Evolutionary conservation across 2,797 vertebrate species (phyloP), one percentile per base, ranked within the genome.

Genomic region (Microcaecilia unicolor): DNA sequence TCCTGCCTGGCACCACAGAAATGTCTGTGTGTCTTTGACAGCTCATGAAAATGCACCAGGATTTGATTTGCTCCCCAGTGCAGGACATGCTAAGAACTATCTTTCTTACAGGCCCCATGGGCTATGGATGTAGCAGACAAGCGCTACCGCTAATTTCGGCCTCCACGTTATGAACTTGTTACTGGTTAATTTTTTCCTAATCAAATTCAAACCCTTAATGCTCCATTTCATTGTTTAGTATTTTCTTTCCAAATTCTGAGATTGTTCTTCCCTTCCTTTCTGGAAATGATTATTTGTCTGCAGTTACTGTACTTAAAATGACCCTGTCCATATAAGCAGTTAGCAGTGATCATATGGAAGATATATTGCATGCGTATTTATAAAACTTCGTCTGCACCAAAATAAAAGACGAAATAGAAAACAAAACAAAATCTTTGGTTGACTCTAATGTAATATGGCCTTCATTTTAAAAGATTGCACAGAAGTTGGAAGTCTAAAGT

Each of bases 1-100:
- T 95, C 91, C 90, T 92, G 82, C 76, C 76, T 58, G 43, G 78
- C 71, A 86, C 78, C 58, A 78, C 78, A 85, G 73, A 90, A 87
- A 81, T 83, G 84, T 80, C 80, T 79, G 61, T 81, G 81, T 66
- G 70, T 80, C 71, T 65, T 82, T 88, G 88, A 91, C 86, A 90
- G 84, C 56, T 85, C 89, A 93, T 81, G 85, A 84, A 88, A 91
- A 90, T 80, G 81, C 78, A 83, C 49, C 33, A 64, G 58, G 70
- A 80, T 87, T 83, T 87, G 84, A 89, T 89, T 84, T 81, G 76
- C 74, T 88, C 67, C 73, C 72, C 55, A 28, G 68, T 55, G 72
- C 67, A 68, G 79, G 77, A 85, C 85, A 87, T 81, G 85, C 84
- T 83, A 78, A 85, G 77, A 70, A 84, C 58, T 58, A 81, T 88